Percentiles rank a stretch among this genome's conserved stretches.
Evolutionary conservation across 2,888 invertebrate genomes (phyloP).

Genomic region (Brachyopa scutellaris): DNA sequence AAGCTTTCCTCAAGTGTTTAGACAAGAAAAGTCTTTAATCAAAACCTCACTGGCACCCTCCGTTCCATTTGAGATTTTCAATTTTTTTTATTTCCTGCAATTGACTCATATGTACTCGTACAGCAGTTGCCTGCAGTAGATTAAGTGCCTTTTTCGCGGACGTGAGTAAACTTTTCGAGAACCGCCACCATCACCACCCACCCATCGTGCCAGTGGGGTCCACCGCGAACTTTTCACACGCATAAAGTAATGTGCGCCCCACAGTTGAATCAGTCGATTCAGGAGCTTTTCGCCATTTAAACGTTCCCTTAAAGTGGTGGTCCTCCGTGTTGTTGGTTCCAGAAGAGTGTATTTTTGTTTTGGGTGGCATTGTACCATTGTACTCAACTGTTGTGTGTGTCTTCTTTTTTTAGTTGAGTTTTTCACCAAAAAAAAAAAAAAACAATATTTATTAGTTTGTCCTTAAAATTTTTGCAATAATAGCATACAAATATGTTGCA

Average conservation of each 20-base stretch:
- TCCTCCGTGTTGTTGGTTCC: conserved; percentile 52
- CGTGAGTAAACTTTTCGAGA: conserved; percentile 55
- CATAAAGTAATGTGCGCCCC: conserved; percentile 71
- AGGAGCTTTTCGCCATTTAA: conserved; percentile 72
- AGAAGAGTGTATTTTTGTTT: conserved; percentile 70
- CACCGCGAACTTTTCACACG: conserved; percentile 70
- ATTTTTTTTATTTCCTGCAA: conserved; percentile 41
- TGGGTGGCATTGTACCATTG: conserved; percentile 65
- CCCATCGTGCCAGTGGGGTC: conserved; percentile 56
- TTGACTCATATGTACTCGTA: conserved; percentile 65
- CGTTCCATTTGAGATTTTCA: conserved; percentile 24
- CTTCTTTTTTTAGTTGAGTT: conserved; percentile 12
- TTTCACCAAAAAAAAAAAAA: not conserved
- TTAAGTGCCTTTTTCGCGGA: conserved; percentile 38
- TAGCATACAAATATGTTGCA: conserved; percentile 3
- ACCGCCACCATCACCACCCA: conserved; percentile 37
- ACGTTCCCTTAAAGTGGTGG: conserved; percentile 70
- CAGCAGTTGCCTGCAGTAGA: conserved; percentile 48
- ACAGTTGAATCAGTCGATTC: conserved; percentile 69
- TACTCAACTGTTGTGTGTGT: conserved; percentile 62
- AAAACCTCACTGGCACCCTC: conserved; percentile 37
- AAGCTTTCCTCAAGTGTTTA: no score
- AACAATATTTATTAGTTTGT: conserved; percentile 22
- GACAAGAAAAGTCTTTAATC: conserved; percentile 22
- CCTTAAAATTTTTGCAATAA: conserved; percentile 9